Evolutionary conservation across 2,888 invertebrate genomes (phyloP).

Genomic region (Holacanthella duospinosa): DNA sequence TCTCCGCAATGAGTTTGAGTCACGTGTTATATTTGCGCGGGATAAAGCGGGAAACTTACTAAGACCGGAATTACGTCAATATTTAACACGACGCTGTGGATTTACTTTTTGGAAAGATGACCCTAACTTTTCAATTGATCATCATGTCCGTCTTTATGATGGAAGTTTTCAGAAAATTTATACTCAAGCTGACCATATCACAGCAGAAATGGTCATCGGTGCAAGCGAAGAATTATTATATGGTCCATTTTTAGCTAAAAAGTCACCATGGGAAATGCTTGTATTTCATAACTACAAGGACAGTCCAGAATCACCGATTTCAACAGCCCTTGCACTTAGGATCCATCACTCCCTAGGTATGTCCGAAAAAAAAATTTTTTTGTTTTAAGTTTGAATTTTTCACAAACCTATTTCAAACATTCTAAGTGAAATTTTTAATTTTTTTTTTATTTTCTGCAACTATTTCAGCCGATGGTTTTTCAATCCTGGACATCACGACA

Average conservation of each 20-base stretch:
- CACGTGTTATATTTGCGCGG: neutral
- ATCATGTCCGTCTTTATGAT: constrained; percentile 25
- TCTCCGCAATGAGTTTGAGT: neutral
- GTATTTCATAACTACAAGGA: constrained; percentile 10
- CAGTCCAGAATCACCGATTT: neutral
- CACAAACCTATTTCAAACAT: too few relatives aligned
- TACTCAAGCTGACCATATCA: neutral
- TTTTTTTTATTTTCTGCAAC: neutral
- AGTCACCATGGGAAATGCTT: constrained; percentile 34
- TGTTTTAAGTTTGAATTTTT: neutral
- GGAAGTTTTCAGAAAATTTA: neutral
- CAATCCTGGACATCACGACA: neutral
- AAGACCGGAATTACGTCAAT: constrained; percentile 22
- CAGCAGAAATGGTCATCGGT: constrained; percentile 11
- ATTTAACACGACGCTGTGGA: constrained; percentile 28
- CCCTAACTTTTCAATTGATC: constrained; percentile 20
- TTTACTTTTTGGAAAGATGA: constrained; percentile 35
- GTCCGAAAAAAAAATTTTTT: neutral
- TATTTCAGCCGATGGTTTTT: constrained; percentile 21
- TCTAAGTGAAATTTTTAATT: neutral
- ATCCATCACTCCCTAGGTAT: constrained; percentile 24
- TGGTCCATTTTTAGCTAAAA: constrained; percentile 16
- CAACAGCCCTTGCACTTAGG: neutral
- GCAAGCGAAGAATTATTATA: neutral
- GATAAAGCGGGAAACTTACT: neutral